Conservation (phyloP, 2,113 vertebrate species). For the Opisthocomus hoazin region DNA sequence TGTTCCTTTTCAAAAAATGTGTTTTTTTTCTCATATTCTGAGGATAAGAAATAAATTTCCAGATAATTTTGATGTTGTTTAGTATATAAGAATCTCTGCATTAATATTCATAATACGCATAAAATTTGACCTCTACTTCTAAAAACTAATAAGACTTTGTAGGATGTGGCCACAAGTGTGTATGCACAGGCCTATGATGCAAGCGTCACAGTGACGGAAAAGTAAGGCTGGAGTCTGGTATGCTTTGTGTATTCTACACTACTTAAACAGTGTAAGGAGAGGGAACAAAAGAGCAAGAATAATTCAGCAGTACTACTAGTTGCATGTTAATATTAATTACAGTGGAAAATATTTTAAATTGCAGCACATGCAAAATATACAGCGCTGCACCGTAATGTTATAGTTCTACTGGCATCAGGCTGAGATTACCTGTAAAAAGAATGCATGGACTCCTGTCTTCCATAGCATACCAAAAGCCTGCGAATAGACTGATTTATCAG, state of each 20-base stretch:
- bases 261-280: not conserved
- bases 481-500: not conserved
- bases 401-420: not conserved
- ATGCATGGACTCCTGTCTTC: too few species aligned
- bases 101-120: not conserved
- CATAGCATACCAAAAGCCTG: too few species aligned
- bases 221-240: not conserved
- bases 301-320: not conserved
- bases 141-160: too few species aligned
- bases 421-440: not conserved
- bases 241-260: not conserved
- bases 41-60: not conserved
- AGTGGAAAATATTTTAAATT: not conserved
- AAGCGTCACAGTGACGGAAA: not conserved
- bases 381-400: not conserved
- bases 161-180: not conserved
- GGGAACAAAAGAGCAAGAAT: not conserved
- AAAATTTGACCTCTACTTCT: not conserved
- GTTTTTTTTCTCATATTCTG: not conserved
- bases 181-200: not conserved
- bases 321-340: not conserved
- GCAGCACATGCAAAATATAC: fast-evolving
- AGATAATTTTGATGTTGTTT: not conserved
- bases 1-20: not conserved
- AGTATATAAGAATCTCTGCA: not conserved